phyloP scores from a whole-genome alignment of 2,888 invertebrate genomes.

The Calameuta idolon region DNA sequence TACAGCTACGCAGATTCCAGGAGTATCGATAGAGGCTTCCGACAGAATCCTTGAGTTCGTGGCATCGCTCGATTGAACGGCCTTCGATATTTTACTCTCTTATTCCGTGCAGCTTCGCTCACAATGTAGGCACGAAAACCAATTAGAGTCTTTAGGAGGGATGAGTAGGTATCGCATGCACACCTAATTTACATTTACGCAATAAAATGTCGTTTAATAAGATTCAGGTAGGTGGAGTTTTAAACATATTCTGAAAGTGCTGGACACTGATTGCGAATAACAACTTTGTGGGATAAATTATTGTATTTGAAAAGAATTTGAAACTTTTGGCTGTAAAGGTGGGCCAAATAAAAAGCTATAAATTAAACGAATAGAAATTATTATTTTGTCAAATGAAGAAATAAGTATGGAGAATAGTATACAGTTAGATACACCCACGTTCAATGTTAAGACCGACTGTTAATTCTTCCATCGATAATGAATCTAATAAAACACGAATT shows the following conservation, averaged over 20 bases:
- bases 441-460: too few species aligned
- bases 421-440: too few species aligned
- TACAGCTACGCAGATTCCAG: conserved; percentile 48
- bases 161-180: not conserved
- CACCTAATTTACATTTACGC: not conserved
- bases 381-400: too few species aligned
- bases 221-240: not conserved
- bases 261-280: not conserved
- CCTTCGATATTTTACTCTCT: not conserved
- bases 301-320: not conserved
- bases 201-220: not conserved
- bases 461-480: not conserved
- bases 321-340: too few species aligned
- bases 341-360: too few species aligned
- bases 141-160: not conserved
- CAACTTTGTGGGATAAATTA: not conserved
- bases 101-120: not conserved
- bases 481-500: not conserved
- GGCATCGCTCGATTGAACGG: not conserved
- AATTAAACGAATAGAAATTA: too few species aligned
- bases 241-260: not conserved
- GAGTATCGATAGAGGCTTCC: conserved; percentile 64
- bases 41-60: conserved; percentile 30
- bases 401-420: too few species aligned
- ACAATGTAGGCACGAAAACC: not conserved